Conservation (phyloP, 2,113 vertebrate genomes). For the Galbula dea region DNA sequence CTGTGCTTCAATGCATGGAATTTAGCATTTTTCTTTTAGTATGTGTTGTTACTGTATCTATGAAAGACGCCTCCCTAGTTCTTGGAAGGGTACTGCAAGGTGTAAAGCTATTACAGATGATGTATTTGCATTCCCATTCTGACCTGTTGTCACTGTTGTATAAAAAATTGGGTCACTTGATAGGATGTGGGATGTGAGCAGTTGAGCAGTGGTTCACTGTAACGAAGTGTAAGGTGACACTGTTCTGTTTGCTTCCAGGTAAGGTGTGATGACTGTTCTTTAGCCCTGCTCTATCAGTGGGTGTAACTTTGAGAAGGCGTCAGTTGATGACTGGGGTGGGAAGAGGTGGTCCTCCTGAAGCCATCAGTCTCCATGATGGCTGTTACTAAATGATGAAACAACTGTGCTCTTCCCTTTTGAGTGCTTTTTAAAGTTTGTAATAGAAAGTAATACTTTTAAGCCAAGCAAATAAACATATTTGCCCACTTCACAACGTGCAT, state of each 20-base stretch:
- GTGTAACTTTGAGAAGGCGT: not conserved
- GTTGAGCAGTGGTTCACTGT: not conserved
- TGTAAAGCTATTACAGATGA: not conserved
- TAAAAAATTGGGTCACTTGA: not conserved
- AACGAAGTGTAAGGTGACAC: not conserved
- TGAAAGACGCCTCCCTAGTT: not conserved
- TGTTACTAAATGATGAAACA: not conserved
- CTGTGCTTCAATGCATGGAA: not conserved
- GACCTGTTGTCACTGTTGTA: not conserved
- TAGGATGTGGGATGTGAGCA: not conserved
- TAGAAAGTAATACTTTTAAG: not conserved
- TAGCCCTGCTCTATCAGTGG: not conserved
- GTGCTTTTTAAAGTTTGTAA: not conserved
- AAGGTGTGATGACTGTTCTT: not conserved
- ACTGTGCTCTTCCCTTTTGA: not conserved
- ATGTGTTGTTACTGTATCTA: not conserved
- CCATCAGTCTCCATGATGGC: not conserved
- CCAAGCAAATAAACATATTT: not conserved
- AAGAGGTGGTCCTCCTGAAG: not conserved
- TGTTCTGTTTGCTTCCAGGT: not conserved
- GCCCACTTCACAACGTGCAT: not conserved
- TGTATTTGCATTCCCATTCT: not conserved
- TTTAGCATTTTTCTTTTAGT: not conserved
- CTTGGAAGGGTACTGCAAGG: not conserved
- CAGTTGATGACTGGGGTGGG: not conserved